Evolutionary conservation across 23 tunicate species (phyloP).

Genomic region (Botrylloides violaceus): DNA sequence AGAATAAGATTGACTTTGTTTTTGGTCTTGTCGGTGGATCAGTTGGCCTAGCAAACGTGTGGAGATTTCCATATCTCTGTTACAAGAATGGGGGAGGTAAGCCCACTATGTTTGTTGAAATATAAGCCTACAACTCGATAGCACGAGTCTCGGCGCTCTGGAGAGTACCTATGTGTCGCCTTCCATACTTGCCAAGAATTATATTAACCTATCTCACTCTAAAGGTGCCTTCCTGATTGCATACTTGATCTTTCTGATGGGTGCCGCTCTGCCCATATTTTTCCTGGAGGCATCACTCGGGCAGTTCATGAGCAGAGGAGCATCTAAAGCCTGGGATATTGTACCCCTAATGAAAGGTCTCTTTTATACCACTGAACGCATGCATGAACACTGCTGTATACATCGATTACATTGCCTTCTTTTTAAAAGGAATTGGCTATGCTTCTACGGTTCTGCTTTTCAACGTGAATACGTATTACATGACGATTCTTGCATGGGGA

Average conservation of each 20-base stretch:
- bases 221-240: slow-evolving; percentile 87
- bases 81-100: slow-evolving; percentile 27
- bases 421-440: slow-evolving; percentile 35
- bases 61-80: slow-evolving; percentile 67
- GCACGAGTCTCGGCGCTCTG: too few species aligned
- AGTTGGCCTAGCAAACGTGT: slow-evolving; percentile 80
- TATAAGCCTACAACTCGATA: too few species aligned
- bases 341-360: slow-evolving; percentile 90
- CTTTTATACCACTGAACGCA: too few species aligned
- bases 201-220: too few species aligned
- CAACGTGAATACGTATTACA: slow-evolving; percentile 51
- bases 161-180: too few species aligned
- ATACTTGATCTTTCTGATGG: slow-evolving; percentile 48
- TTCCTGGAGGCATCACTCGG: slow-evolving; percentile 77
- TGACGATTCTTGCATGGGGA: slow-evolving; percentile 46
- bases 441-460: slow-evolving; percentile 36
- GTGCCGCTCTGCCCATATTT: slow-evolving; percentile 69
- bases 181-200: too few species aligned
- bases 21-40: slow-evolving; percentile 79
- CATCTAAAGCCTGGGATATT: slow-evolving; percentile 46
- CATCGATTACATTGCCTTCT: too few species aligned
- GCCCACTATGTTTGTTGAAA: too few species aligned
- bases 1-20: slow-evolving; percentile 65
- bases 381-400: too few species aligned
- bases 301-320: slow-evolving; percentile 62